Percentiles rank a stretch among this genome's conserved stretches.
Evolutionary conservation across 1,140 invertebrate species (phyloP).

Genomic region (Sitophilus oryzae): DNA sequence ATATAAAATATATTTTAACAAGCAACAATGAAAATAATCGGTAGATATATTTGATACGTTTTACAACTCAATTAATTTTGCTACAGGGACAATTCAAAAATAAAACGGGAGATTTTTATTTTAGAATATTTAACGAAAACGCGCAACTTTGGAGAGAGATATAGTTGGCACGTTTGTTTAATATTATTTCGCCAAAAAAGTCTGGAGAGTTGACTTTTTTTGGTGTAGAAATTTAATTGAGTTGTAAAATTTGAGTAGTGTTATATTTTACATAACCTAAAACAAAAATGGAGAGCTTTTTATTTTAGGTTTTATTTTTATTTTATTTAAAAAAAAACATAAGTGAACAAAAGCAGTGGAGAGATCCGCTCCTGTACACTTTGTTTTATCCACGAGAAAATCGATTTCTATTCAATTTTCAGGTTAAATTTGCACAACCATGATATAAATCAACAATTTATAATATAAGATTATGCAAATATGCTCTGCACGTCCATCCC

Average conservation of each 20-base stretch:
- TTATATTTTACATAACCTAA: background rate
- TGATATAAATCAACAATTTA: slow-evolving; percentile 39
- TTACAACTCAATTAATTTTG: background rate
- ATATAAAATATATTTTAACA: slow-evolving; percentile 22
- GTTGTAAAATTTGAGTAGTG: background rate
- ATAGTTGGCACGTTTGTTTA: background rate
- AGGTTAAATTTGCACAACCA: slow-evolving; percentile 32
- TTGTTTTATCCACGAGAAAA: background rate
- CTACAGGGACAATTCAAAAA: background rate
- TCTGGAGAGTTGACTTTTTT: slow-evolving; percentile 11
- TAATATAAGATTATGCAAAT: slow-evolving; percentile 35
- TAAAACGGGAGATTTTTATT: slow-evolving; percentile 8
- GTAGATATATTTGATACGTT: background rate
- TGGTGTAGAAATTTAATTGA: slow-evolving; percentile 1
- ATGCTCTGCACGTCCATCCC: slow-evolving; percentile 34
- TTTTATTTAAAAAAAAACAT: background rate
- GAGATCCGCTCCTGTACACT: background rate
- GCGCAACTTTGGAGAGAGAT: slow-evolving; percentile 6
- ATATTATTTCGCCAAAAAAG: background rate
- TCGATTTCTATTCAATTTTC: background rate
- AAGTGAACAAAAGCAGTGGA: background rate
- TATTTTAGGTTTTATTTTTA: background rate
- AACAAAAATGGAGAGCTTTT: background rate
- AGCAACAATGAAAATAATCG: slow-evolving; percentile 15
- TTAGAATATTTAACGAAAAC: background rate